A percentile compares a stretch with the other conserved stretches of the same genome.
Evolutionary conservation across 2,888 invertebrate genomes (phyloP).

Genomic region (Drosophila nigricruria): DNA sequence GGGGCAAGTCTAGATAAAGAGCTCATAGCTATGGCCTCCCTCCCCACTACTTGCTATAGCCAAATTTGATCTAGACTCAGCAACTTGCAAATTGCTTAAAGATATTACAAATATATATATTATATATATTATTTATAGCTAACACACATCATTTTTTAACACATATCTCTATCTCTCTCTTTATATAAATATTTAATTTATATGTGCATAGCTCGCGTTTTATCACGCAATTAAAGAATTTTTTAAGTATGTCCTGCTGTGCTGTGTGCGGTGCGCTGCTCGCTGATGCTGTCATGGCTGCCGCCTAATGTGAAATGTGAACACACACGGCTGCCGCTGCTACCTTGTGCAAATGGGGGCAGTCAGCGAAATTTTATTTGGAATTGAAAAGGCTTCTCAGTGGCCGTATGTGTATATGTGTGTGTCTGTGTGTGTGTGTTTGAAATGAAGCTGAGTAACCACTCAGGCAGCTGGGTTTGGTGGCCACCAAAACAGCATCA

Average conservation of each 20-base stretch:
- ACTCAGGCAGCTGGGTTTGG: conserved; percentile 1
- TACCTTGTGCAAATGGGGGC: conserved; percentile 53
- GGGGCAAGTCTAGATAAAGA: no score
- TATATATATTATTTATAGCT: no score
- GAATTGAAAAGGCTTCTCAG: conserved; percentile 51
- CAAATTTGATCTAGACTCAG: no score
- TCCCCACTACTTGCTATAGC: no score
- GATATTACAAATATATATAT: no score
- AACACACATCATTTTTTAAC: no score
- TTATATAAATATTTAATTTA: not conserved
- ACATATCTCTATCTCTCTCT: not conserved
- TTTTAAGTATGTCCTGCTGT: conserved; percentile 13
- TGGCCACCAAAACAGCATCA: conserved; percentile 38
- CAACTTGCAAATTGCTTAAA: no score
- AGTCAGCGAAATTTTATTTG: conserved; percentile 71
- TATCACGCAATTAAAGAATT: conserved; percentile 9
- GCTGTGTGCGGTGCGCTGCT: not conserved
- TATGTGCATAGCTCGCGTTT: not conserved
- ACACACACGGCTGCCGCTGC: conserved; percentile 30
- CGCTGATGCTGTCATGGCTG: conserved; percentile 11
- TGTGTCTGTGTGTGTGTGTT: conserved; percentile 22
- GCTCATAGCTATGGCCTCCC: no score
- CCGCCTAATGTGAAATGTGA: conserved; percentile 39
- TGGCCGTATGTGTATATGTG: conserved; percentile 5
- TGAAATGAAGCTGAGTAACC: conserved; percentile 14